Conservation (phyloP, 2,888 invertebrate genomes). For the Diabrotica balteata region DNA sequence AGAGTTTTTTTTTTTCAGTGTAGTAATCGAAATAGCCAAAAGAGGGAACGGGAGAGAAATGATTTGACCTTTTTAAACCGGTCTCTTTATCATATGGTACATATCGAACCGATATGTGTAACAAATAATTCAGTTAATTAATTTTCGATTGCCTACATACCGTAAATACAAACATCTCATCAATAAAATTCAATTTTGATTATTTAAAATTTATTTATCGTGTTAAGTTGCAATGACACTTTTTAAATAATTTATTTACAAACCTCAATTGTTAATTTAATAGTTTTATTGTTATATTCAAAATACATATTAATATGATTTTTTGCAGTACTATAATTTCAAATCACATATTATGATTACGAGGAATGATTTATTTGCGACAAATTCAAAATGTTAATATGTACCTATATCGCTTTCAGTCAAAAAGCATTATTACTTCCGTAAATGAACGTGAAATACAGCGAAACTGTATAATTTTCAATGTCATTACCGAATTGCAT, state of each 20-base stretch:
- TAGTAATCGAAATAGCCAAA: background rate
- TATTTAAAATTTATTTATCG: constrained; percentile 5
- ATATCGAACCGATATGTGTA: constrained; percentile 8
- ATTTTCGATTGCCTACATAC: constrained; percentile 16
- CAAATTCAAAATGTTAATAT: too few relatives aligned
- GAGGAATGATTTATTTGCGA: too few relatives aligned
- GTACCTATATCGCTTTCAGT: too few relatives aligned
- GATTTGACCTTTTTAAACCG: constrained; percentile 4
- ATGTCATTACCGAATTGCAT: too few relatives aligned
- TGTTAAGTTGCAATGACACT: background rate
- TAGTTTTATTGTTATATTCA: background rate
- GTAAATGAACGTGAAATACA: too few relatives aligned
- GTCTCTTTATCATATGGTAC: constrained; percentile 4
- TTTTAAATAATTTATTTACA: background rate
- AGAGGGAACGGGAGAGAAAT: background rate
- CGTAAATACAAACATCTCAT: constrained; percentile 6
- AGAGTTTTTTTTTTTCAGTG: background rate
- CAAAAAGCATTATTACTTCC: too few relatives aligned
- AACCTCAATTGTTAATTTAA: background rate
- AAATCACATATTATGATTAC: too few relatives aligned
- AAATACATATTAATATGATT: too few relatives aligned
- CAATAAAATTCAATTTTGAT: constrained; percentile 3
- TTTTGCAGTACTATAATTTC: too few relatives aligned
- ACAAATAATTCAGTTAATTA: constrained; percentile 10
- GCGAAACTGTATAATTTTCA: too few relatives aligned